These are phyloP conservation scores for Heliconius erato DNA, from an alignment of 2,888 invertebrate species.

Conservation along the genomic window DNA sequence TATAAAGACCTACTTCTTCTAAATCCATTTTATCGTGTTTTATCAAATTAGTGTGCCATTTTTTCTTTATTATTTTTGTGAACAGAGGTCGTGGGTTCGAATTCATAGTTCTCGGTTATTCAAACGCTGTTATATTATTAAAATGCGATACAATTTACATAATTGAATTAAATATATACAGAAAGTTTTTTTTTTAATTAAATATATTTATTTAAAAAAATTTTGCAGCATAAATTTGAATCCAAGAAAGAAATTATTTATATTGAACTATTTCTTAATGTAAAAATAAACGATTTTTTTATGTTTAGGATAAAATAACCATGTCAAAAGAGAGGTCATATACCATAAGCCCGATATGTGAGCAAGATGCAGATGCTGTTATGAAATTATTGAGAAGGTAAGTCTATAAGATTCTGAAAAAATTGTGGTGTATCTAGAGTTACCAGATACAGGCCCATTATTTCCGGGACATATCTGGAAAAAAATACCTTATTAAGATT, in stretches of 20 bases:
- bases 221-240: too few species aligned
- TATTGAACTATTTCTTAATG: too few species aligned
- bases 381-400: slow-evolving; percentile 86
- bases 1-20: not conserved
- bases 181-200: not conserved
- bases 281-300: not conserved
- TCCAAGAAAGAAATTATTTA: too few species aligned
- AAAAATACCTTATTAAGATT: too few species aligned
- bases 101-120: not conserved
- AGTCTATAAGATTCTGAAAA: slow-evolving; percentile 43
- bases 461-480: too few species aligned
- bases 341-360: slow-evolving; percentile 63
- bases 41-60: not conserved
- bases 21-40: not conserved
- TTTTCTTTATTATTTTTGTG: not conserved
- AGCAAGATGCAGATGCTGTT: slow-evolving; percentile 83
- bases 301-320: slow-evolving; percentile 1
- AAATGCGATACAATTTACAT: not conserved
- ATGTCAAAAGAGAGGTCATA: slow-evolving; percentile 56
- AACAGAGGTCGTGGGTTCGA: not conserved
- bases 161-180: not conserved
- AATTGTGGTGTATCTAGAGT: not conserved
- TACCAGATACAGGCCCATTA: too few species aligned
- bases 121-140: not conserved
- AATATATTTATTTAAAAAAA: too few species aligned